These are phyloP conservation scores for Brachyhypopomus gauderio DNA, from an alignment of 2,113 vertebrate species.

Conservation along the genomic window DNA sequence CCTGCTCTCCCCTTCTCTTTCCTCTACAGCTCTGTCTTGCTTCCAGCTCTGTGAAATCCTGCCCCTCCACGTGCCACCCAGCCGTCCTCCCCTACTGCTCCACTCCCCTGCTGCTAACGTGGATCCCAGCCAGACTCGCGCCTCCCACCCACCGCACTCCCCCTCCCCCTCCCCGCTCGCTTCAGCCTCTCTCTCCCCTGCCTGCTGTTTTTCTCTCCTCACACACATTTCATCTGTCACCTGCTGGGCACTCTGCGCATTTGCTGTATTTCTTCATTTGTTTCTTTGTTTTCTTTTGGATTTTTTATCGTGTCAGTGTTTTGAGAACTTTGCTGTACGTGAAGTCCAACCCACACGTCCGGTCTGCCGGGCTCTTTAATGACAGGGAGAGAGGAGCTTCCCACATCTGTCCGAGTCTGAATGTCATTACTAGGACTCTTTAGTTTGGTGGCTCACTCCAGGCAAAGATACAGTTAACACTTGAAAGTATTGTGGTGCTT, in stretches of 20 bases:
- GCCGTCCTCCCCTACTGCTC: constrained; percentile 54
- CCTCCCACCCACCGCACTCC: constrained; percentile 19
- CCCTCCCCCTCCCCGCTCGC: background rate
- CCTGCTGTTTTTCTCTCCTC: constrained; percentile 9
- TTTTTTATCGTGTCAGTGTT: background rate
- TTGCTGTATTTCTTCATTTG: background rate
- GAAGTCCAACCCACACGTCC: background rate
- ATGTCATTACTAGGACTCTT: constrained; percentile 6
- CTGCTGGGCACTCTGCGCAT: constrained; percentile 6
- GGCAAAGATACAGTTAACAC: constrained; percentile 14
- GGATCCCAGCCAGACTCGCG: constrained; percentile 50
- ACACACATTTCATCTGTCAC: constrained; percentile 2
- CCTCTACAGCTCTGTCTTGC: constrained; percentile 38
- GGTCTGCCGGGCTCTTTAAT: background rate
- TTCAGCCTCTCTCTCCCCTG: background rate
- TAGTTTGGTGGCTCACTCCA: background rate
- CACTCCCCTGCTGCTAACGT: constrained; percentile 55
- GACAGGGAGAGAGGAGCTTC: background rate
- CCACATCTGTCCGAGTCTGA: background rate
- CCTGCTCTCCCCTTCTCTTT: constrained; percentile 23
- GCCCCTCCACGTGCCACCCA: constrained; percentile 58
- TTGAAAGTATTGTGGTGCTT: constrained; percentile 32
- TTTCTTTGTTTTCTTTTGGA: background rate
- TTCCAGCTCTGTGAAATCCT: constrained; percentile 50
- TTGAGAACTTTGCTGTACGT: background rate